Percentiles rank a stretch among this genome's conserved stretches.
phyloP scores from a whole-genome alignment of 2,113 vertebrate species.

The Daphoenositta chrysoptera region DNA sequence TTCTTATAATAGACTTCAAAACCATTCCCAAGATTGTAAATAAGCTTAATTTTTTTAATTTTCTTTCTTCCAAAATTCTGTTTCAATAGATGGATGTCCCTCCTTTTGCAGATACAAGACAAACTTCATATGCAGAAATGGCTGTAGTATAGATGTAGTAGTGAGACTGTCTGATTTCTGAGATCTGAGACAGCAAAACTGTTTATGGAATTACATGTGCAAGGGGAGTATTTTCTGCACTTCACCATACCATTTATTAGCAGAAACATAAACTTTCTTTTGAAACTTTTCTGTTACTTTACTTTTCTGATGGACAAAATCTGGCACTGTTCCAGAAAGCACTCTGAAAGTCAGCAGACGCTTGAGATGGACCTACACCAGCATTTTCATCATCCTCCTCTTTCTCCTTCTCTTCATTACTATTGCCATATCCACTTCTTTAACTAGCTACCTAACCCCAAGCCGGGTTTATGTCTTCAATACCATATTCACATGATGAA shows the following conservation, averaged over 20 bases:
- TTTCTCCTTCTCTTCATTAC: neutral
- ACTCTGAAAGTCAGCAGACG: neutral
- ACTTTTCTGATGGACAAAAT: neutral
- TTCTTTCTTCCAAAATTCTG: neutral
- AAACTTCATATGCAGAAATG: neutral
- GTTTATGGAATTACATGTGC: neutral
- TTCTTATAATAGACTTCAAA: neutral
- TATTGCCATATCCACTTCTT: neutral
- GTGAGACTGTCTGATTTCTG: neutral
- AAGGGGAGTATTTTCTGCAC: neutral
- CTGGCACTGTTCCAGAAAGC: neutral
- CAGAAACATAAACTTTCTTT: neutral
- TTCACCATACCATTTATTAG: neutral
- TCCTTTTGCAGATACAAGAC: neutral
- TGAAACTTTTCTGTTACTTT: too few species aligned
- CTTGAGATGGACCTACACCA: neutral
- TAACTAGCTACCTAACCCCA: neutral
- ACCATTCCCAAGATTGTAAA: neutral
- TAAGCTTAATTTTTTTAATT: neutral
- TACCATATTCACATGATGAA: neutral
- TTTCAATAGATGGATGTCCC: neutral
- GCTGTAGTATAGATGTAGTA: neutral
- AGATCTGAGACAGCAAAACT: neutral
- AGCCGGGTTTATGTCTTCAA: neutral
- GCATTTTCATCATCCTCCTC: neutral